phyloP scores from a whole-genome alignment of 2,888 invertebrate species.

The Holacanthella duospinosa region DNA sequence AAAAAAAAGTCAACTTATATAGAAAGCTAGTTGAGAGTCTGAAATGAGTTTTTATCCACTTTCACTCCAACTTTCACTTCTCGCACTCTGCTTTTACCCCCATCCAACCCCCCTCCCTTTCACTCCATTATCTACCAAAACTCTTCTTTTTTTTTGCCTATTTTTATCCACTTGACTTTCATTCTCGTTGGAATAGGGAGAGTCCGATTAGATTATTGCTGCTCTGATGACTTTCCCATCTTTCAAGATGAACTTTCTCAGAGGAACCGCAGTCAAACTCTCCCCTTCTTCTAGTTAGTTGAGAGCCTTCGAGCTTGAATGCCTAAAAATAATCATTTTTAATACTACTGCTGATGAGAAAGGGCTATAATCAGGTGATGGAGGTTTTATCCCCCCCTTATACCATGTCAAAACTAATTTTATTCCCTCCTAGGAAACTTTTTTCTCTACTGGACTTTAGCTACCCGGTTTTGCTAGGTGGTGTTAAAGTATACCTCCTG shows the following conservation, averaged over 20 bases:
- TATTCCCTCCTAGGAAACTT: too few relatives aligned
- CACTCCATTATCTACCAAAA: constrained; percentile 1
- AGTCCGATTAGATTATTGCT: constrained; percentile 8
- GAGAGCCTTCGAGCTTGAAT: background rate
- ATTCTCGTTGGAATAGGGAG: background rate
- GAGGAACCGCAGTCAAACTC: background rate
- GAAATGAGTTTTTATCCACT: constrained; percentile 7
- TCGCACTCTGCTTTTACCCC: background rate
- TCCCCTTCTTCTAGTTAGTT: background rate
- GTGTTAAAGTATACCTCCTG: background rate
- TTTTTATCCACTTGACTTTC: constrained; percentile 6
- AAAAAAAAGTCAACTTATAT: too few relatives aligned
- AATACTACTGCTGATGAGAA: background rate
- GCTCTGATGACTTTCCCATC: constrained; percentile 1
- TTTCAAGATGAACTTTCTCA: background rate
- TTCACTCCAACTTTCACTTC: background rate
- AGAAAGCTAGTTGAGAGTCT: too few relatives aligned
- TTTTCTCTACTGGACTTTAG: too few relatives aligned
- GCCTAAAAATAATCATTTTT: constrained; percentile 3
- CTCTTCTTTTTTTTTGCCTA: background rate
- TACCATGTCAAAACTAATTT: background rate
- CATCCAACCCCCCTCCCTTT: constrained; percentile 5
- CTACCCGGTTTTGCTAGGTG: too few relatives aligned
- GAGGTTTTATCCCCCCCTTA: background rate
- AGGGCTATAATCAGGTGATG: background rate